phyloP scores from a whole-genome alignment of 2,888 invertebrate species.

The Papilio demoleus region DNA sequence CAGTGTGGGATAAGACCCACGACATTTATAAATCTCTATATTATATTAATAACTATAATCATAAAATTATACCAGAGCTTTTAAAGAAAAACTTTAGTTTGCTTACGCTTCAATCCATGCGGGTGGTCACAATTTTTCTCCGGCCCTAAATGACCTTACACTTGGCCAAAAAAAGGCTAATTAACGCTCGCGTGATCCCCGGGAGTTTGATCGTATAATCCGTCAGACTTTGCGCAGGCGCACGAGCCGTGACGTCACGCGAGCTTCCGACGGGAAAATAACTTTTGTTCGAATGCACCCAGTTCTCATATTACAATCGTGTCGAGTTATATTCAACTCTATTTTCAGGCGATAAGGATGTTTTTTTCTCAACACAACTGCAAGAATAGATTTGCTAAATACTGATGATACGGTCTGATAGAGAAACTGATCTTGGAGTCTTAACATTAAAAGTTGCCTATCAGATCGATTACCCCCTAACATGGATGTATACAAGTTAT shows the following conservation, averaged over 20 bases:
- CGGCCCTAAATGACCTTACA: conserved; percentile 49
- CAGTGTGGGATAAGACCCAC: too few species aligned
- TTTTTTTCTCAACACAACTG: background rate
- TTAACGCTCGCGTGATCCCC: conserved; percentile 57
- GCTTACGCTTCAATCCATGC: background rate
- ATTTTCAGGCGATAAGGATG: background rate
- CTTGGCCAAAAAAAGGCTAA: conserved; percentile 51
- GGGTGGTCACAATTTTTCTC: conserved; percentile 16
- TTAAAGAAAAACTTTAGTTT: background rate
- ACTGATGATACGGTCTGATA: conserved; percentile 59
- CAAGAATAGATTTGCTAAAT: conserved; percentile 42
- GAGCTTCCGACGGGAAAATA: conserved; percentile 58
- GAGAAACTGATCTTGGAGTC: conserved; percentile 55
- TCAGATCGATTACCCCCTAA: conserved; percentile 47
- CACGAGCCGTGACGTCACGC: conserved; percentile 65
- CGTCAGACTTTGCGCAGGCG: conserved; percentile 60
- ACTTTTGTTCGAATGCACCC: conserved; percentile 48
- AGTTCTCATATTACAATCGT: conserved; percentile 5
- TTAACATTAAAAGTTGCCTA: conserved; percentile 45
- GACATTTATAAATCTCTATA: too few species aligned
- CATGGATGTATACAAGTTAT: conserved; percentile 43
- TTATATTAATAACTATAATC: too few species aligned
- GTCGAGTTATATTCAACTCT: conserved; percentile 17
- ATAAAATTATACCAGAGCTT: too few species aligned
- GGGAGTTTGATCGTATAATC: conserved; percentile 60